Base-by-base conservation (phyloP, 2,113 vertebrate species). In the Paradoxurus hermaphroditus region DNA sequence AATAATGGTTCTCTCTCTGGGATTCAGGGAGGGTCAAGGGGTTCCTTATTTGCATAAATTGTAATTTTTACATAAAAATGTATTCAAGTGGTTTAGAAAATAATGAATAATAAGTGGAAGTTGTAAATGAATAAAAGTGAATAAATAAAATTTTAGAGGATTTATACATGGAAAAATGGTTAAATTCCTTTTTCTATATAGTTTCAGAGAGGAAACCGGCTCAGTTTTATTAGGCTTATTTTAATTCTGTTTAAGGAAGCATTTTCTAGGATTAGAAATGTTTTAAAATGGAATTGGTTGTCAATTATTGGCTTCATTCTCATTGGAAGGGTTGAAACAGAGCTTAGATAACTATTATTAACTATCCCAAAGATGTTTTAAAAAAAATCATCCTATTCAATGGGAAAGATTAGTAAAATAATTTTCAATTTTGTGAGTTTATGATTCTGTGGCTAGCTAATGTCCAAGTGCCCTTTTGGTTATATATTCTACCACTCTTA, bases 241-340 rank as follows among this genome's bases (percentile, higher is more conserved):
- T 90, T 34, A 93, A 84, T 78, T 87, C 6, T 70, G 49, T 91
- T 10, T 67, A 49, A 91, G 56, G n/a, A 75, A 95, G 36, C 10
- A 79, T 84, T 91, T 92, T 87, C 70, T 79, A 85, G 39, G 27
- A 79, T 91, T 93, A 88, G 19, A 85, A 72, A 63, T 87, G n/a
- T 68, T 93, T 95, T 72, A 82, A 92, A 86, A 70, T 86, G 73
- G 39, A 90, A 81, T 51, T 85, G 29, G 49, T 90, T 92, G n/a
- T 36, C 31, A 86, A 10, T 51, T 83, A 53, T 53, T 90, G 41
- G n/a, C 25, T 77, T 29, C 31, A 53, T 90, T 27, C 2, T 96
- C 73, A 62, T 34, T 68, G 25, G 1, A 82, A 86, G 2, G 39
- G 41, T 90, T 81, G 46, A 67, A 79, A 70, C 1, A 75, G 53